A percentile compares a stretch with the other conserved stretches of the same genome.
Evolutionary conservation across 2,797 vertebrate genomes (phyloP).

Genomic region (Sebastes oblongus): DNA sequence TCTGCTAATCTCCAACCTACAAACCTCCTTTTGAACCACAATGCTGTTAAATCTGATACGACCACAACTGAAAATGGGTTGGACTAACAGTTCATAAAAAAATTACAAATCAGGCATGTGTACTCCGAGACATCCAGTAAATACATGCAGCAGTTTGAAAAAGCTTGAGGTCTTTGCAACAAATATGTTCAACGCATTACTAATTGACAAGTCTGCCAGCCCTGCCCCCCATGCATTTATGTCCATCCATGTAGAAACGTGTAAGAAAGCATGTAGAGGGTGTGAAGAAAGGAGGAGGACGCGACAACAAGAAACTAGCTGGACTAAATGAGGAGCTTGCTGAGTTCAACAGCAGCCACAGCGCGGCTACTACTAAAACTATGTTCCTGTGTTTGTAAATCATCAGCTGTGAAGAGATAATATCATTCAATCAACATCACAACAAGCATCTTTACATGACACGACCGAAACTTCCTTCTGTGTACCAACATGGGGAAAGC

Average conservation of each 20-base stretch:
- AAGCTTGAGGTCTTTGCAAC: conserved; percentile 5
- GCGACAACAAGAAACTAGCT: conserved; percentile 11
- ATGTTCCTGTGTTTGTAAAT: not conserved
- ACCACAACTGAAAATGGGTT: conserved; percentile 28
- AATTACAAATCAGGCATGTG: not conserved
- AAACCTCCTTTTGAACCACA: conserved; percentile 71
- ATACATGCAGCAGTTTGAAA: not conserved
- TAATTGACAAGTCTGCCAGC: conserved; percentile 14
- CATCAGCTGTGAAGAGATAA: not conserved
- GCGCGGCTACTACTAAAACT: not conserved
- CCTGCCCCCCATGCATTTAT: conserved; percentile 12
- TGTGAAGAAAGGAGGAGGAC: conserved; percentile 24
- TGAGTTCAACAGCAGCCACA: not conserved
- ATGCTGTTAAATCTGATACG: conserved; percentile 48
- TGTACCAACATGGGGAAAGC: conserved; percentile 39
- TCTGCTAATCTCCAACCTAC: conserved; percentile 77
- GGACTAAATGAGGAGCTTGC: not conserved
- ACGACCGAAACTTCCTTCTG: conserved; percentile 23
- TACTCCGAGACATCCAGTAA: not conserved
- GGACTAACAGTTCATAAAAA: not conserved
- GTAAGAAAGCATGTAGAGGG: not conserved
- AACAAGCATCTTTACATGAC: not conserved
- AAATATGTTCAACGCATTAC: conserved; percentile 31
- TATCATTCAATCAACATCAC: not conserved
- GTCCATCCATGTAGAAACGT: conserved; percentile 31